Conservation (phyloP, 2,113 vertebrate species). For the Chloropsis hardwickii region DNA sequence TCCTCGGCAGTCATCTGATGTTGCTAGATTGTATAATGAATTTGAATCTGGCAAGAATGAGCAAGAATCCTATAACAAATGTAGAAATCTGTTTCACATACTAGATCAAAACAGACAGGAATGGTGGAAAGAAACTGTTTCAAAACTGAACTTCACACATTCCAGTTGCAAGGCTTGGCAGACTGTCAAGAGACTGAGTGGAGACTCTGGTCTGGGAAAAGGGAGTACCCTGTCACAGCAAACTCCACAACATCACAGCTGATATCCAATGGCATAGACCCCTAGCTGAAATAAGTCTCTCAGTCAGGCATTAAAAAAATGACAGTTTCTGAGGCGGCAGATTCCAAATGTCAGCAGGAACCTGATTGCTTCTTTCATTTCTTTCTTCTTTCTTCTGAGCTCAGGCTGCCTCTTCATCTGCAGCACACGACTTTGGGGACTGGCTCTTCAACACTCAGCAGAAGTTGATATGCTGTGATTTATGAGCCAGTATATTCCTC, state of each 20-base stretch:
- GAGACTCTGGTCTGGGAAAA: constrained; percentile 63
- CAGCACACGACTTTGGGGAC: background rate
- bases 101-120: constrained; percentile 36
- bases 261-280: constrained; percentile 30
- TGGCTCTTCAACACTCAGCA: background rate
- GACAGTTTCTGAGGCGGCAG: background rate
- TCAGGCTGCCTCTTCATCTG: background rate
- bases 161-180: constrained; percentile 57
- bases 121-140: constrained; percentile 55
- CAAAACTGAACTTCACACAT: constrained; percentile 56
- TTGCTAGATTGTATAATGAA: background rate
- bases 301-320: constrained; percentile 11
- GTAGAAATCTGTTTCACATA: constrained; percentile 49
- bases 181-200: constrained; percentile 57
- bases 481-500: background rate
- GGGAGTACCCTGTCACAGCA: constrained; percentile 41
- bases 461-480: background rate
- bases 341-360: constrained; percentile 20
- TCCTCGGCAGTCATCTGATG: background rate
- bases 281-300: constrained; percentile 18
- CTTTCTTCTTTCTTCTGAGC: background rate
- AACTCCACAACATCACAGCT: constrained; percentile 32
- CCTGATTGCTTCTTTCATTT: background rate
- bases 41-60: constrained; percentile 19
- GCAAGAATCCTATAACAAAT: constrained; percentile 3